Evolutionary conservation across 1,140 invertebrate species (phyloP), one percentile per base, ranked within the genome.

Genomic region (Rhyacophila brunnea): DNA sequence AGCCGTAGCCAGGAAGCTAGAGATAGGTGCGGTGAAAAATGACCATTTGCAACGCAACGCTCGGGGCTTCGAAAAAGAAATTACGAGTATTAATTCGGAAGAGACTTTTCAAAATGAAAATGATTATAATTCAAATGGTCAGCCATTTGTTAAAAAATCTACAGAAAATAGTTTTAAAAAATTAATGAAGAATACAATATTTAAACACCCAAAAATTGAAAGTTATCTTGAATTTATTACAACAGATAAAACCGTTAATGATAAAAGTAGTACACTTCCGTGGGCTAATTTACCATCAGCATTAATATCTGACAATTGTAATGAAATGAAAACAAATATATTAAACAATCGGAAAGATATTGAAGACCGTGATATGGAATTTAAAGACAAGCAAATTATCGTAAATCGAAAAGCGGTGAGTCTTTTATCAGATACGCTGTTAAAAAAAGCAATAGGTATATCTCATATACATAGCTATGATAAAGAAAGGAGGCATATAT

Each of bases 341-440:
- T 9, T 34, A 1, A 36, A 46, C 11, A 13, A 28, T n/a, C 19
- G 2, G 11, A 20, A 15, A 11, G 9, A 20, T 9, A 43, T 55
- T 32, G 53, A 64, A 49, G 62, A 60, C 4, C 48, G 20, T 10
- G 62, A 64, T 38, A 64, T 64, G 62, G 62, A 64, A 44, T 52
- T 28, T 2, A 64, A 53, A 20, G 58, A 64, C 17, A 60, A 60
- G 46, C 52, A 60, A 11, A 57, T 17, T 35, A 50, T 20, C 17
- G n/a, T 55, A 15, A 34, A 52, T 23, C 46, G 40, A 18, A 64
- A 64, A 43, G 13, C 45, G 9, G 10, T n/a, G 2, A 52, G 14
- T 28, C 19, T 56, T 10, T 28, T 43, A 49, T 44, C 53, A 0
- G 57, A 64, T 49, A 5, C 13, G 9, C 23, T 53, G 11, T 38